Percentiles rank a stretch among this genome's conserved stretches.
Conservation (phyloP, 2,888 invertebrate species). For the Calliphora vomitoria region DNA sequence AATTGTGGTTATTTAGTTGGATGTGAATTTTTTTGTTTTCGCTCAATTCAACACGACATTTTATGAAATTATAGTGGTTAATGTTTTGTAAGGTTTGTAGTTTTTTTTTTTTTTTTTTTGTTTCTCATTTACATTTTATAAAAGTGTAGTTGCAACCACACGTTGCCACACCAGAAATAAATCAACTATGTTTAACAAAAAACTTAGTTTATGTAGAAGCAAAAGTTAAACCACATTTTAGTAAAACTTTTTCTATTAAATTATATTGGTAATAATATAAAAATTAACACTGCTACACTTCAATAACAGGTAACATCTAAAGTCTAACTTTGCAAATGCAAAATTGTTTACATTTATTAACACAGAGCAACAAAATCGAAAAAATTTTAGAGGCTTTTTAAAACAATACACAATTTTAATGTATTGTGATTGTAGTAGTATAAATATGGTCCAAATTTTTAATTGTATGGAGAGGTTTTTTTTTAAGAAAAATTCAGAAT, state of each 20-base stretch:
- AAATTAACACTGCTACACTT: neutral
- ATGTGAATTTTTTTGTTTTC: slow-evolving; percentile 7
- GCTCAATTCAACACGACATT: slow-evolving; percentile 37
- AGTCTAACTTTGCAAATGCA: neutral
- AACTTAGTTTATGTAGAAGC: neutral
- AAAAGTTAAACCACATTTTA: neutral
- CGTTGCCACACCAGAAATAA: slow-evolving; percentile 21
- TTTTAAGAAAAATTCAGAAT: too few relatives aligned
- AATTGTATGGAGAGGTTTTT: too few relatives aligned
- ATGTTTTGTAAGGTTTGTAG: slow-evolving; percentile 9
- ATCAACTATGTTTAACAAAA: neutral
- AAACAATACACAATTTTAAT: too few relatives aligned
- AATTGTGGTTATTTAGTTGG: slow-evolving; percentile 54
- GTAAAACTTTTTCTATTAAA: neutral
- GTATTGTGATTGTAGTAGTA: too few relatives aligned
- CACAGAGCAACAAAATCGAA: too few relatives aligned
- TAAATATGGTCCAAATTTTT: too few relatives aligned
- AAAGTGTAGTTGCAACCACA: slow-evolving; percentile 19
- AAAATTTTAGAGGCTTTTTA: too few relatives aligned
- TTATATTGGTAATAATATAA: neutral
- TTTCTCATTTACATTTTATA: neutral
- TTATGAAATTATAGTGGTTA: slow-evolving; percentile 57
- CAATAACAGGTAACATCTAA: neutral
- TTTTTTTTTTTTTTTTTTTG: neutral
- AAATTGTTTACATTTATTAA: neutral